Percentiles rank a stretch among this genome's conserved stretches.
Conservation (phyloP, 2,888 invertebrate species). For the Andrena bucephala region DNA sequence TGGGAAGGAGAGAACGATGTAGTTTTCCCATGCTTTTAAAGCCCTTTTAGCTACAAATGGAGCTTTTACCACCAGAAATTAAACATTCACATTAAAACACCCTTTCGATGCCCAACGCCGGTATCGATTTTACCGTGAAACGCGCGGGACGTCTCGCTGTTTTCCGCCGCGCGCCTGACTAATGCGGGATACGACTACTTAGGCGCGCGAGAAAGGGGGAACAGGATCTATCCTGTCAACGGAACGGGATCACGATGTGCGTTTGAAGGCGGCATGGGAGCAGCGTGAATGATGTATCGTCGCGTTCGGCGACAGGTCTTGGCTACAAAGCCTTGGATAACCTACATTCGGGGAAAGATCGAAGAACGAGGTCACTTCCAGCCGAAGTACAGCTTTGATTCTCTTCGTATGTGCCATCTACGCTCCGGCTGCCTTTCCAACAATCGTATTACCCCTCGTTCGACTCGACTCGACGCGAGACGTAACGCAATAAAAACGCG, state of each 20-base stretch:
- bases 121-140: constrained; percentile 10
- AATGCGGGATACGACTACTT: not conserved
- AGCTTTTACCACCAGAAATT: constrained; percentile 5
- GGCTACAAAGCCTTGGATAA: constrained; percentile 62
- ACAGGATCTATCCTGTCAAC: constrained; percentile 21
- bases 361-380: constrained; percentile 59
- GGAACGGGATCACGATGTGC: constrained; percentile 17
- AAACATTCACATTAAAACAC: constrained; percentile 13
- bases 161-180: not conserved
- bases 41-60: not conserved
- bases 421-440: not conserved
- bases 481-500: constrained; percentile 18
- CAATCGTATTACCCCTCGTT: constrained; percentile 22
- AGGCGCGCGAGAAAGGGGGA: not conserved
- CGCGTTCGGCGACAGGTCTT: constrained; percentile 34
- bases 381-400: constrained; percentile 49
- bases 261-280: constrained; percentile 42
- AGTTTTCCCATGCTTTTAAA: not conserved
- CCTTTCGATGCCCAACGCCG: not conserved
- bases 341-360: constrained; percentile 57
- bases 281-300: constrained; percentile 67
- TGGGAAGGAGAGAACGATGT: not conserved
- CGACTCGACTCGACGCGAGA: not conserved
- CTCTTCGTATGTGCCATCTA: constrained; percentile 10
- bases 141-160: not conserved